phyloP scores from a whole-genome alignment of 2,797 vertebrate species.

The Lutjanus argentimaculatus region DNA sequence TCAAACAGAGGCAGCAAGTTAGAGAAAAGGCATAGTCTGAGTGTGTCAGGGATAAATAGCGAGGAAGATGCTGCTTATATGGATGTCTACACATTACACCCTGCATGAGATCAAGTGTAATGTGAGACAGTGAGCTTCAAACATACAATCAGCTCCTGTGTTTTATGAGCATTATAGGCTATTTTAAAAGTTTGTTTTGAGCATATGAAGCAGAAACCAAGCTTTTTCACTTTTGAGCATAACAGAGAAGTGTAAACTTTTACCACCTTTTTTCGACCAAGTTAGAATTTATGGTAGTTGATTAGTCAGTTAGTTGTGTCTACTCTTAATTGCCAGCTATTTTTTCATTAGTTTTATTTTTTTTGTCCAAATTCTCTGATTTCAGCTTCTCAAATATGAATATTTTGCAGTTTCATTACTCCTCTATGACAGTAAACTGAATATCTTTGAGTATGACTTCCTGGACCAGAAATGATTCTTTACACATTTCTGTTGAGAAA shows the following conservation, averaged over 20 bases:
- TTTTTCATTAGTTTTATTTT: too few species aligned
- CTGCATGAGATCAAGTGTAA: conserved; percentile 11
- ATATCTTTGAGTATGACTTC: not conserved
- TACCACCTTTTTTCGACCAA: not conserved
- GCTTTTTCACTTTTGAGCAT: not conserved
- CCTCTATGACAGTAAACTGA: too few species aligned
- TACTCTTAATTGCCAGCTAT: too few species aligned
- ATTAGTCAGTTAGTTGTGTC: too few species aligned
- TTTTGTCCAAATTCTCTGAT: too few species aligned
- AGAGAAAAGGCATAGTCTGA: conserved; percentile 10
- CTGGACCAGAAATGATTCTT: not conserved
- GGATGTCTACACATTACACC: conserved; percentile 3
- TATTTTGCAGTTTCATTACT: too few species aligned
- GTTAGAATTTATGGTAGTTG: not conserved
- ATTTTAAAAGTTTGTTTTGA: conserved; percentile 27
- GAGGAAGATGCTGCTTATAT: conserved; percentile 5
- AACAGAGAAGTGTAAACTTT: not conserved
- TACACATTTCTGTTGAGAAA: not conserved
- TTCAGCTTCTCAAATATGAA: too few species aligned
- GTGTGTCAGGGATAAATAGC: conserved; percentile 13
- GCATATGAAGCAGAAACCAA: not conserved
- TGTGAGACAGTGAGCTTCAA: not conserved
- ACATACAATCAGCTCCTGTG: conserved; percentile 4
- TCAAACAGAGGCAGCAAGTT: conserved; percentile 14
- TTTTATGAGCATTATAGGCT: not conserved